These are phyloP conservation scores for Nineta flava DNA, from an alignment of 2,888 invertebrate species.

Conservation along the genomic window DNA sequence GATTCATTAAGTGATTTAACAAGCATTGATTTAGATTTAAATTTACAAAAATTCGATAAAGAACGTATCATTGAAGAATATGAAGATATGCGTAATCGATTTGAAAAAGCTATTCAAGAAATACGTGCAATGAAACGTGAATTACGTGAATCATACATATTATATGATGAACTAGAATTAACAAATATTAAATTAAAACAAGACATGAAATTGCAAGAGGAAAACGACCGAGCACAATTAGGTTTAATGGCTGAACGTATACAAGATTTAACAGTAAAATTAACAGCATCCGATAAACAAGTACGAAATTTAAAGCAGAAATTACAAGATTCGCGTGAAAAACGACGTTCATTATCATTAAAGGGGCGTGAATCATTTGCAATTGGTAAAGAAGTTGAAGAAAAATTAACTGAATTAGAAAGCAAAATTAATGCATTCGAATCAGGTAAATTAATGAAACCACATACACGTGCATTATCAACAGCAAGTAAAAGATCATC, in stretches of 20 bases:
- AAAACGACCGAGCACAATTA: slow-evolving; percentile 53
- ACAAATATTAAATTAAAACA: slow-evolving; percentile 60
- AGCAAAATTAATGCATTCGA: slow-evolving; percentile 57
- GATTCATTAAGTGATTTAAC: slow-evolving; percentile 70
- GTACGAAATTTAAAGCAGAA: slow-evolving; percentile 65
- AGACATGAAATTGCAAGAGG: slow-evolving; percentile 47
- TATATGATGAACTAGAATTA: slow-evolving; percentile 65
- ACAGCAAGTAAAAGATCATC: slow-evolving; percentile 17
- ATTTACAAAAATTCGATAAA: slow-evolving; percentile 56
- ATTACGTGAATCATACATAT: slow-evolving; percentile 60
- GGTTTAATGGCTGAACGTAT: slow-evolving; percentile 69
- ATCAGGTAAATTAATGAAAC: slow-evolving; percentile 23
- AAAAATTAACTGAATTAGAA: slow-evolving; percentile 67
- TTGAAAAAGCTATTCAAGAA: slow-evolving; percentile 69
- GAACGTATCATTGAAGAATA: slow-evolving; percentile 68
- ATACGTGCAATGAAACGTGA: slow-evolving; percentile 71
- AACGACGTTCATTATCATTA: slow-evolving; percentile 64
- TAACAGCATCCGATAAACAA: slow-evolving; percentile 67
- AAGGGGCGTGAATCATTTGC: slow-evolving; percentile 63
- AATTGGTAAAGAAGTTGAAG: slow-evolving; percentile 69
- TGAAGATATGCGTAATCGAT: slow-evolving; percentile 55
- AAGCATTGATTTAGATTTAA: slow-evolving; percentile 58
- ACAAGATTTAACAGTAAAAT: slow-evolving; percentile 67
- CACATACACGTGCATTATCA: slow-evolving; percentile 18
- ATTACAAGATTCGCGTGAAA: slow-evolving; percentile 59